Conservation (phyloP, 2,888 invertebrate species). For the Chymomyza amoena region DNA sequence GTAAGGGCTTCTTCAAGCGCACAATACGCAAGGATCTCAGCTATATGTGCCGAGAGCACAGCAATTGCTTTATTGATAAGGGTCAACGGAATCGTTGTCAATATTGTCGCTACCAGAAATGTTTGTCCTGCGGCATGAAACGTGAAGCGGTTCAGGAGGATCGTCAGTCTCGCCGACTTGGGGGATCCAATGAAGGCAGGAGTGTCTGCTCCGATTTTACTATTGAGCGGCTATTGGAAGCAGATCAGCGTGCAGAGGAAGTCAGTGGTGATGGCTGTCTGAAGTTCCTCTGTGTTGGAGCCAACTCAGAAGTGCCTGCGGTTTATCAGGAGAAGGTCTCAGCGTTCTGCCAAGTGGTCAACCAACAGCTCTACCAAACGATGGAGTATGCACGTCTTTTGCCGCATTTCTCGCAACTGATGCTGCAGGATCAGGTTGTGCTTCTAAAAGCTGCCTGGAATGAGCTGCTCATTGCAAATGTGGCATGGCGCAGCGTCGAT, state of each 20-base stretch:
- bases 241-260: constrained; percentile 84
- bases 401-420: constrained; percentile 96
- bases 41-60: constrained; percentile 97
- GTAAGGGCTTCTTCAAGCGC: constrained; percentile 99
- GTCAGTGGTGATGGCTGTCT: constrained; percentile 77
- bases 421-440: constrained; percentile 93
- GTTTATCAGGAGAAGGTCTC: constrained; percentile 81
- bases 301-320: constrained; percentile 82
- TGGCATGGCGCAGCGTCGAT: constrained; percentile 95
- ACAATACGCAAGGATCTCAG: constrained; percentile 98
- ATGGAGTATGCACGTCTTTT: constrained; percentile 99
- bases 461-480: constrained; percentile 95
- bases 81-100: constrained; percentile 98
- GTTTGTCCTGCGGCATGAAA: constrained; percentile 97
- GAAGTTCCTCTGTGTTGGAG: constrained; percentile 80
- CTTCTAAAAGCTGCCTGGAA: constrained; percentile 97
- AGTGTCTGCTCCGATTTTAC: constrained; percentile 84
- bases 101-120: constrained; percentile 99
- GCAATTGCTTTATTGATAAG: constrained; percentile 97
- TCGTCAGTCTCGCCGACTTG: constrained; percentile 81
- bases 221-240: constrained; percentile 94
- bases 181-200: not conserved
- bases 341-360: constrained; percentile 88
- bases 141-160: constrained; percentile 98
- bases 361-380: constrained; percentile 95